A percentile compares a stretch with the other conserved stretches of the same genome.
Evolutionary conservation across 2,113 vertebrate genomes (phyloP).

Genomic region (Chauna torquata): DNA sequence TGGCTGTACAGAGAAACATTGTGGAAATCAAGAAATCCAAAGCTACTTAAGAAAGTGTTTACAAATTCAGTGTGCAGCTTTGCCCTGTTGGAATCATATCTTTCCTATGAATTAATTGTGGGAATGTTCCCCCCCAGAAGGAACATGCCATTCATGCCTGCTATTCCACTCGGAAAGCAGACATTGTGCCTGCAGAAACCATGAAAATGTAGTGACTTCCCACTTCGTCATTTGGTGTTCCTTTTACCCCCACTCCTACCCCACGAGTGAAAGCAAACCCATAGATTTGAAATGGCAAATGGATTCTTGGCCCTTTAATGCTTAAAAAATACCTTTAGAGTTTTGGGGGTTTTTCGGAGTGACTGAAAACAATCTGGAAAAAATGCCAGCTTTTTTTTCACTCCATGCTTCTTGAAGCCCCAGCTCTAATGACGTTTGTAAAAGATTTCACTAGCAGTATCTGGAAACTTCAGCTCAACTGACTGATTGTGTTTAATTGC

Average conservation of each 20-base stretch:
- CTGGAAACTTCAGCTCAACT: slow-evolving; percentile 24
- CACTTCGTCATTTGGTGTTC: not conserved
- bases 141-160: not conserved
- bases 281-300: not conserved
- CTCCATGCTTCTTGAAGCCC: not conserved
- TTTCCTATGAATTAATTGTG: not conserved
- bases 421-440: not conserved
- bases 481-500: slow-evolving; percentile 60
- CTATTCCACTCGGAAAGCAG: not conserved
- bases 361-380: not conserved
- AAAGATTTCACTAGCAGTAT: not conserved
- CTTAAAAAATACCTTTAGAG: not conserved
- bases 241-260: not conserved
- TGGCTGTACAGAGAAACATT: not conserved
- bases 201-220: not conserved
- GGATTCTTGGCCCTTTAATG: not conserved
- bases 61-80: not conserved
- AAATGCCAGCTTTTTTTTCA: not conserved
- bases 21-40: not conserved
- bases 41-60: not conserved
- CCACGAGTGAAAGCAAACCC: not conserved
- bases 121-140: not conserved
- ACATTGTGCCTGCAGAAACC: not conserved
- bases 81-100: not conserved
- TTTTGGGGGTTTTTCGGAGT: not conserved